phyloP scores from a whole-genome alignment of 2,113 vertebrate genomes.

The Corythoichthys intestinalis region DNA sequence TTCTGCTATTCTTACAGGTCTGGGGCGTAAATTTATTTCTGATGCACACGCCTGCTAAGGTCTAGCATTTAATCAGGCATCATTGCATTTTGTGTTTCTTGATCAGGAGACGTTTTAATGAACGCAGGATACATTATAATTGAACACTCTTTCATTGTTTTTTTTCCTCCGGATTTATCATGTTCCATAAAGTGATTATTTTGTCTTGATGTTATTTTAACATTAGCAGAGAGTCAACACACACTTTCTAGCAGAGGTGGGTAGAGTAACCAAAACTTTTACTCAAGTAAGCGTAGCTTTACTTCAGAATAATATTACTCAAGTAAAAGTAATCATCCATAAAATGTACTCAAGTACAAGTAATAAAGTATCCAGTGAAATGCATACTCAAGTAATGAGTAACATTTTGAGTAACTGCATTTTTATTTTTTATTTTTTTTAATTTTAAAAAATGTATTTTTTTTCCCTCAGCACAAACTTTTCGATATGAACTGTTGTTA shows the following conservation, averaged over 20 bases:
- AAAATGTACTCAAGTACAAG: too few relatives aligned
- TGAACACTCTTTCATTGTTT: constrained; percentile 3
- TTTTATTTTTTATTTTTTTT: too few relatives aligned
- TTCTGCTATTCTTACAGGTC: neutral
- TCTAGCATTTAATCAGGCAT: neutral
- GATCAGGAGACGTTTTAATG: constrained; percentile 7
- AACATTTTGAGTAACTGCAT: too few relatives aligned
- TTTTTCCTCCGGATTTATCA: constrained; percentile 5
- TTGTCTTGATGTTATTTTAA: constrained; percentile 2
- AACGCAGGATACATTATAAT: neutral
- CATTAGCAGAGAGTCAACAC: neutral
- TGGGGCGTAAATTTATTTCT: neutral
- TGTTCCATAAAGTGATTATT: constrained; percentile 4
- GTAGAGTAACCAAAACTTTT: too few relatives aligned
- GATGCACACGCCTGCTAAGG: neutral
- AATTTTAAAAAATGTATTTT: too few relatives aligned
- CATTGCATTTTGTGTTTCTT: neutral
- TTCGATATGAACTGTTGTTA: too few relatives aligned
- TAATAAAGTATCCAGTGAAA: too few relatives aligned
- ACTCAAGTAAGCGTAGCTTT: too few relatives aligned
- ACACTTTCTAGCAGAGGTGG: neutral
- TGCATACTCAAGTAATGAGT: too few relatives aligned
- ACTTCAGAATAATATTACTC: too few relatives aligned
- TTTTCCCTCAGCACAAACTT: too few relatives aligned
- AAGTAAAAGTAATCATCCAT: too few relatives aligned